phyloP scores from a whole-genome alignment of 2,888 invertebrate species.

The Drosophila macrospina region DNA sequence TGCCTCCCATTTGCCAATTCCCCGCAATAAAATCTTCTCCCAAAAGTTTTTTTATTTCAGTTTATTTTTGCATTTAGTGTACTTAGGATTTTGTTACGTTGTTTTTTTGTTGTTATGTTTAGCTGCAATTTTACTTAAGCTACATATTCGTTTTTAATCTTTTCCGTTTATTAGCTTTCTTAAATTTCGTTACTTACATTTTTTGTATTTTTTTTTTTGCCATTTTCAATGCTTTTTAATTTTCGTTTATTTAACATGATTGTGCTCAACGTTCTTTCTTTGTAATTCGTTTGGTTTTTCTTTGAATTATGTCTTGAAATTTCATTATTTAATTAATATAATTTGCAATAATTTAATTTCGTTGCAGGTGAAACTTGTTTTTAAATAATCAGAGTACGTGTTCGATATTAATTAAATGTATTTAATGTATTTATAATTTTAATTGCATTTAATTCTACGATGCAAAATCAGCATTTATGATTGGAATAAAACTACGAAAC shows the following conservation, averaged over 20 bases:
- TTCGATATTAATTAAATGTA: slow-evolving; percentile 14
- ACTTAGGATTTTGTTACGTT: slow-evolving; percentile 51
- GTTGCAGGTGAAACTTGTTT: slow-evolving; percentile 65
- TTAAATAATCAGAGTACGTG: slow-evolving; percentile 21
- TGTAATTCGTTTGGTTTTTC: slow-evolving; percentile 47
- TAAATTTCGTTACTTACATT: slow-evolving; percentile 40
- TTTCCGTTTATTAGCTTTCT: slow-evolving; percentile 42
- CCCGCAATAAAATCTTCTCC: slow-evolving; percentile 21
- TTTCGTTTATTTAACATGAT: slow-evolving; percentile 79
- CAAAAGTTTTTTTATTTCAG: slow-evolving; percentile 42
- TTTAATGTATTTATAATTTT: slow-evolving; percentile 43
- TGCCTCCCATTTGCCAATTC: slow-evolving; percentile 16
- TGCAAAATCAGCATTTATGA: slow-evolving; percentile 59
- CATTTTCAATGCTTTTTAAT: slow-evolving; percentile 59
- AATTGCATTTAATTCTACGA: slow-evolving; percentile 52
- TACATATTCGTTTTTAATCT: slow-evolving; percentile 44
- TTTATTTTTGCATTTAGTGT: slow-evolving; percentile 59
- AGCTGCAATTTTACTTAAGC: slow-evolving; percentile 60
- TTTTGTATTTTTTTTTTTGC: slow-evolving; percentile 52
- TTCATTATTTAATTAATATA: slow-evolving; percentile 47
- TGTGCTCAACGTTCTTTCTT: slow-evolving; percentile 84
- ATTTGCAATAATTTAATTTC: slow-evolving; percentile 49
- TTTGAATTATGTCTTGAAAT: slow-evolving; percentile 33
- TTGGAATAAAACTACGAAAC: slow-evolving; percentile 49
- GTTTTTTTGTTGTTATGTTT: slow-evolving; percentile 36